Evolutionary conservation across 2,888 invertebrate genomes (phyloP).

Genomic region (Crocallis elinguaria): DNA sequence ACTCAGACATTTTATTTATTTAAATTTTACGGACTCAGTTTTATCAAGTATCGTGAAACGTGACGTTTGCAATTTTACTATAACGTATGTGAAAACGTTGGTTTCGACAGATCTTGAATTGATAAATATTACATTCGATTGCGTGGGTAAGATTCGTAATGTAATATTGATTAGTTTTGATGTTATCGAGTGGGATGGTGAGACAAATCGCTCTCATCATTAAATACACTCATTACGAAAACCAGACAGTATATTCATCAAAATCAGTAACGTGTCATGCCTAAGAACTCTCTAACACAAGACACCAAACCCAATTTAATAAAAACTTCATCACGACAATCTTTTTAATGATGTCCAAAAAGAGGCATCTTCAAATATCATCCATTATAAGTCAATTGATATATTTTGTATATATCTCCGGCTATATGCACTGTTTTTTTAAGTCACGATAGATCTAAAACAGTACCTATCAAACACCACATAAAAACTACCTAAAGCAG

Average conservation of each 20-base stretch:
- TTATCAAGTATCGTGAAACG: slow-evolving; percentile 11
- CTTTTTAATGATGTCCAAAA: too few relatives aligned
- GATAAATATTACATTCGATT: slow-evolving; percentile 12
- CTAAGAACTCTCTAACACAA: too few relatives aligned
- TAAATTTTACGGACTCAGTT: background rate
- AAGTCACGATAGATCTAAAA: too few relatives aligned
- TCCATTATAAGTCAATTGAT: too few relatives aligned
- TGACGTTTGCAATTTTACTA: slow-evolving; percentile 2
- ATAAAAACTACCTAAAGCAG: background rate
- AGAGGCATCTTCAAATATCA: too few relatives aligned
- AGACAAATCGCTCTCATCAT: slow-evolving; percentile 21
- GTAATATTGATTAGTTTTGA: slow-evolving; percentile 21
- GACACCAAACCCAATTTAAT: too few relatives aligned
- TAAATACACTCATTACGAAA: slow-evolving; percentile 14
- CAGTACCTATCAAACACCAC: too few relatives aligned
- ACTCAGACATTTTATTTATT: too few relatives aligned
- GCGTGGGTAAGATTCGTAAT: slow-evolving; percentile 23
- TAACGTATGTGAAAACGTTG: slow-evolving; percentile 15
- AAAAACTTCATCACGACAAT: too few relatives aligned
- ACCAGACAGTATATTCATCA: slow-evolving; percentile 5
- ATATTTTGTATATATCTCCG: too few relatives aligned
- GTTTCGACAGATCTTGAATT: slow-evolving; percentile 2
- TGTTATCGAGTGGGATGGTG: slow-evolving; percentile 22
- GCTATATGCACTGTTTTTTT: too few relatives aligned
- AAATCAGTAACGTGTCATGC: too few relatives aligned